Evolutionary conservation across 2,888 invertebrate species (phyloP), one percentile per base, ranked within the genome.

Genomic region (Allophyes oxyacanthae): DNA sequence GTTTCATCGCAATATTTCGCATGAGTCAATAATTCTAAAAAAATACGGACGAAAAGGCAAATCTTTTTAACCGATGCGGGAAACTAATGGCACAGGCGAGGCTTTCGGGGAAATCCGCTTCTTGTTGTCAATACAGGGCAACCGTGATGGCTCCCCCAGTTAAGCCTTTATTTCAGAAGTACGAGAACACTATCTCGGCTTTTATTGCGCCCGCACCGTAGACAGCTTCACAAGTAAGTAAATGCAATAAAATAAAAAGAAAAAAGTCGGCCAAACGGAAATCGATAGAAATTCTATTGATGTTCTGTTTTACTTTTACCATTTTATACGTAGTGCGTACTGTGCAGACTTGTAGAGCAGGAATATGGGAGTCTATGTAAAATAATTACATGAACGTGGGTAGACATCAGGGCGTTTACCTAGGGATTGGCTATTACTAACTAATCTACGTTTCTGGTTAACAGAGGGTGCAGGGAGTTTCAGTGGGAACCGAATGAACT

Each of bases 1-100:
- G 71, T 86, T 82, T 86, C 83, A 83, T 78, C 79, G 79, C 73
- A 86, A 90, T 89, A 90, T 90, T 90, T 86, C 78, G 83, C 81
- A 83, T 83, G 82, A 89, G 82, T 86, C 90, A 85, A 90, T 91
- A 90, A 89, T 90, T 90, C 90, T 81, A 83, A 86, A 91, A 90
- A 88, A 89, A 90, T 86, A 85, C 87, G 85, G 86, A 83, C 83
- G 85, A 82, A 84, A 87, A 88, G 82, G 90, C 89, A 92, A 94
- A 92, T 93, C 93, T 93, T 92, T 93, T 93, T 93, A 93, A 93
- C 91, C 90, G 88, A 91, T 85, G 91, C 90, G 92, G 88, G 89
- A 91, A 94, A 93, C 93, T 94, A 94, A 94, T 94, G 93, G 93
- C 91, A 84, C 84, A 92, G 92, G 93, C 93, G 93, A 89, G 89